Evolutionary conservation across 2,797 vertebrate genomes (phyloP), one percentile per base, ranked within the genome.

Genomic region (Melanotaenia nigrans): DNA sequence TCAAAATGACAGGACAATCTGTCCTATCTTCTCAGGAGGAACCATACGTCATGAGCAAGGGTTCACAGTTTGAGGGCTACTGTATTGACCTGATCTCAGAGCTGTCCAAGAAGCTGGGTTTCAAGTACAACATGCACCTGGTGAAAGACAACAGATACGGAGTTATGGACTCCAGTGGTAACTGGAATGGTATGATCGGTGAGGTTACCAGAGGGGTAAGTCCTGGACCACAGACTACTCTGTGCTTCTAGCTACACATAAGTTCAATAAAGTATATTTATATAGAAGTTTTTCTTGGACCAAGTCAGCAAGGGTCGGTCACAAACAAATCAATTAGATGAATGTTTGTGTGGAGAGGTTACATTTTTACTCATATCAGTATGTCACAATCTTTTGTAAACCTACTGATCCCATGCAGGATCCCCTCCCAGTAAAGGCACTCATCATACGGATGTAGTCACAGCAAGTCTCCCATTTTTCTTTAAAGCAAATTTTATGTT

Each of bases 181-280:
- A 85, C 76, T 97, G 96, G 96, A 90, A 49, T 0, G 96, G 96
- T 5, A 96, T 97, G 96, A 93, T 97, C 0, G 96, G 96, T 0
- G 96, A 97, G 66, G 30, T 97, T 10, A 35, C 95, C 25, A 73
- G 93, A 66, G 91, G 92, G 94, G 96, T 97, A 71, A 90, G 92
- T 78, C 24, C 13, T 0, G 20, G 20, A 28, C 2, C 5, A 6
- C 2, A 3, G 20, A 16, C 13, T 5, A n/a, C 30, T 11, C 13
- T 3, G 11, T 35, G 25, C 25, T 5, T 28, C 60, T 22, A 9
- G 42, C 59, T 24, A n/a, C 20, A 10, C 47, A 22, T 22, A 11
- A 22, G 20, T 49, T 3, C 38, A 40, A 40, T 40, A 16, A 13
- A 40, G 4, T 6, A 18, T 42, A 14, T 42, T 42, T 13, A 38